phyloP scores from a whole-genome alignment of 2,113 vertebrate species.

The Diglossa brunneiventris region DNA sequence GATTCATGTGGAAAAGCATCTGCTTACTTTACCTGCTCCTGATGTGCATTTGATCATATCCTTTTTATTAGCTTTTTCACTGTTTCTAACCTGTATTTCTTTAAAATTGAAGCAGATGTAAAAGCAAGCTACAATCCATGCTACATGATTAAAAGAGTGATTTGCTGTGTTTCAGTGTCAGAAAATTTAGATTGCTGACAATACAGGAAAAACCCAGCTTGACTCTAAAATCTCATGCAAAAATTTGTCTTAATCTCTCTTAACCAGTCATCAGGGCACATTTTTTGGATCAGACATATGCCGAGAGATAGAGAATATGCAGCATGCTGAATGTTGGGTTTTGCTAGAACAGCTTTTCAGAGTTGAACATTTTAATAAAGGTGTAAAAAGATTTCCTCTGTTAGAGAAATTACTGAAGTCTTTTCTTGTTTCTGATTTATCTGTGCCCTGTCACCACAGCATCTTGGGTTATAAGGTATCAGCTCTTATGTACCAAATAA shows the following conservation, averaged over 20 bases:
- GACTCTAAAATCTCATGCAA: not conserved
- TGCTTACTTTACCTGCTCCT: not conserved
- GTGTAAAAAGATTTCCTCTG: not conserved
- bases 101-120: not conserved
- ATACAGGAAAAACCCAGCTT: not conserved
- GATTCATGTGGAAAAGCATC: not conserved
- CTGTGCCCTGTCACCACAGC: not conserved
- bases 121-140: not conserved
- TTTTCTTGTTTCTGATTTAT: not conserved
- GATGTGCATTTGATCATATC: not conserved
- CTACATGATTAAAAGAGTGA: not conserved
- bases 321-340: not conserved
- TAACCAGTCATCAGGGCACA: not conserved
- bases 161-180: not conserved
- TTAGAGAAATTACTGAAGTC: not conserved
- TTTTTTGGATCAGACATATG: not conserved
- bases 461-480: not conserved
- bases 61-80: conserved; percentile 4
- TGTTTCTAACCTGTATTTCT: conserved; percentile 1
- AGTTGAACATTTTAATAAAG: not conserved
- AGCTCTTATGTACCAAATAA: not conserved
- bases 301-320: not conserved
- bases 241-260: not conserved
- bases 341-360: not conserved
- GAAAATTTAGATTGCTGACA: not conserved